Conservation (phyloP, 2,888 invertebrate genomes). For the Amiota mariae region DNA sequence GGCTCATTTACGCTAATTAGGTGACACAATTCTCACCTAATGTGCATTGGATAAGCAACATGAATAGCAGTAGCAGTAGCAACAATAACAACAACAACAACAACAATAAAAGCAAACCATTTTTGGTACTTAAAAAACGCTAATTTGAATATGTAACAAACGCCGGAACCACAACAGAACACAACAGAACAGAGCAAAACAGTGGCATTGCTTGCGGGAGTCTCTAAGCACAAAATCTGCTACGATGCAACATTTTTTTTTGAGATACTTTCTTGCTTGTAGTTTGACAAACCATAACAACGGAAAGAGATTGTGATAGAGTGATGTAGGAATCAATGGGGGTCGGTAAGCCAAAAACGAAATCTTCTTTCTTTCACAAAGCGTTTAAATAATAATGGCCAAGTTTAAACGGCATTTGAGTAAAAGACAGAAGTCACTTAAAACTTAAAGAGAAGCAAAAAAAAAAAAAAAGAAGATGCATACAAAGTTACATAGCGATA, state of each 20-base stretch:
- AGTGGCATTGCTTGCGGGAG: too few relatives aligned
- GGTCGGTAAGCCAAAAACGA: neutral
- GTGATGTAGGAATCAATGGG: neutral
- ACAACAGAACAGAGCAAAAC: neutral
- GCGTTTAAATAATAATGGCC: slow-evolving; percentile 3
- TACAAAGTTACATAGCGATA: slow-evolving; percentile 1
- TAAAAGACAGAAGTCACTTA: slow-evolving; percentile 8
- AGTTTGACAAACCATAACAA: too few relatives aligned
- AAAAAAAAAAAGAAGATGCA: neutral
- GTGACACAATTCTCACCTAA: slow-evolving; percentile 73
- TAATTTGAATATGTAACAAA: slow-evolving; percentile 22
- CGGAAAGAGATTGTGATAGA: neutral
- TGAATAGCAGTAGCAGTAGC: neutral
- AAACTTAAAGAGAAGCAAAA: neutral
- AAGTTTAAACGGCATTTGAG: slow-evolving; percentile 7
- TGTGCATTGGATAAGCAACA: slow-evolving; percentile 59
- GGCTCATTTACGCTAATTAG: slow-evolving; percentile 69
- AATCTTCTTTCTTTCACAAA: neutral
- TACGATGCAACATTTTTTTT: too few relatives aligned
- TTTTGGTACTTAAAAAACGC: slow-evolving; percentile 1
- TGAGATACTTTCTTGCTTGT: too few relatives aligned
- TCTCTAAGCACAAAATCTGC: too few relatives aligned
- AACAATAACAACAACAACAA: neutral
- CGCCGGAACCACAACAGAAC: slow-evolving; percentile 6
- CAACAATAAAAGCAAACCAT: slow-evolving; percentile 1